phyloP scores from a whole-genome alignment of 2,113 vertebrate genomes.

The Gadus macrocephalus region DNA sequence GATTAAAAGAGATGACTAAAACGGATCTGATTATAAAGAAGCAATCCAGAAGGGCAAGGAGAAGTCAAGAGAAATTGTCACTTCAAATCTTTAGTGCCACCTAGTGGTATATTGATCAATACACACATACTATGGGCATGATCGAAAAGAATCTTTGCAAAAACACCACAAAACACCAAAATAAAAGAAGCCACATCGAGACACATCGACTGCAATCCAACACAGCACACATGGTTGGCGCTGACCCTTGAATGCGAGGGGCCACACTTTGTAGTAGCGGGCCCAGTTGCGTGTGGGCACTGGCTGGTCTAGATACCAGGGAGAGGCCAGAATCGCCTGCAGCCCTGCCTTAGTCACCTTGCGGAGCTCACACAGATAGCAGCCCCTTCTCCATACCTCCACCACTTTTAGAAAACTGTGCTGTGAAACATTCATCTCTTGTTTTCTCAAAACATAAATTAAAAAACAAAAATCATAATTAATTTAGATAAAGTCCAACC shows the following conservation, averaged over 20 bases:
- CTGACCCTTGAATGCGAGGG: slow-evolving; percentile 82
- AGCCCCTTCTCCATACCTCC: slow-evolving; percentile 81
- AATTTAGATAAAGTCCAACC: no score
- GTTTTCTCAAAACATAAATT: neutral
- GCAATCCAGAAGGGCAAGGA: no score
- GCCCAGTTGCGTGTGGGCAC: slow-evolving; percentile 86
- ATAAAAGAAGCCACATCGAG: no score
- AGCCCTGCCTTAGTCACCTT: slow-evolving; percentile 77
- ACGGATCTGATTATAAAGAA: no score
- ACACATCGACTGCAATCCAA: slow-evolving; percentile 1
- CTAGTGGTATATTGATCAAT: no score
- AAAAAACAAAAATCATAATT: neutral
- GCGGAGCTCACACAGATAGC: slow-evolving; percentile 75
- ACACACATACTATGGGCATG: no score
- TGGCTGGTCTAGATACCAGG: slow-evolving; percentile 90
- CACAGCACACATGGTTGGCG: slow-evolving; percentile 60
- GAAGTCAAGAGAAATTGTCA: no score
- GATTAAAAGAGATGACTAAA: no score
- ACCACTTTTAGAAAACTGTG: slow-evolving; percentile 78
- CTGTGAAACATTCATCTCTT: slow-evolving; percentile 62
- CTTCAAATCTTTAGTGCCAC: no score
- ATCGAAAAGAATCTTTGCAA: no score
- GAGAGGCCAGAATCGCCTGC: slow-evolving; percentile 80
- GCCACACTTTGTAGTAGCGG: slow-evolving; percentile 79
- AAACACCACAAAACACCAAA: no score